Base-by-base conservation (phyloP, 2,797 vertebrate species). In the Picus viridis region DNA sequence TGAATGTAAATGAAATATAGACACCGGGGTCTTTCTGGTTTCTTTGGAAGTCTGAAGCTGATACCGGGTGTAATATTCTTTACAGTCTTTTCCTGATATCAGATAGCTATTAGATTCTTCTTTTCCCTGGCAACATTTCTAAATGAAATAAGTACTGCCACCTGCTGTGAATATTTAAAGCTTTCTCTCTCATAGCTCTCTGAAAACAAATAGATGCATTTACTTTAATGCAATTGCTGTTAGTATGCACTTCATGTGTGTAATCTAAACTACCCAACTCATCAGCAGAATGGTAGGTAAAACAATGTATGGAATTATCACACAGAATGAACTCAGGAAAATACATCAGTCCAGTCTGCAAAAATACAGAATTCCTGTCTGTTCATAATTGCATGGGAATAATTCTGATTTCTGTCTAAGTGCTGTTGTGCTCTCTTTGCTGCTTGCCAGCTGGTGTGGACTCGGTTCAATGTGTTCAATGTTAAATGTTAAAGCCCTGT, bases 401-500 rank as follows among this genome's bases (percentile, higher is more conserved):
- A 85, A 67, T 89, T 90, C 51, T 90, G 10, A 81, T 91, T 90
- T 93, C 71, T 94, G 34, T 59, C 89, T 87, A 93, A 76, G 47
- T 85, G 43, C 47, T 92, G 34, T 54, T 92, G 75, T 87, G 22
- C 30, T 89, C 5, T 90, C 73, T 83, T 84, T 88, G 24, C 23
- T 84, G 29, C 12, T 58, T 96, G 77, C 70, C 95, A 96, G 93
- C 86, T 95, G 86, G 90, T 89, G 76, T 61, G 76, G 93, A 85
- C 63, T 94, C 64, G 23, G 94, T 95, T 96, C 94, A 94, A 62
- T 84, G 95, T 96, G 80, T 92, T 91, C 74, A 51, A 75, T 89
- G 90, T 93, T 95, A 94, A 94, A 92, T 89, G 79, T 92, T 95
- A 94, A 89, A 86, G 61, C 67, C 91, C 71, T 90, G 0, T 76